Conservation (phyloP, 2,797 vertebrate species). For the Myotis myotis region DNA sequence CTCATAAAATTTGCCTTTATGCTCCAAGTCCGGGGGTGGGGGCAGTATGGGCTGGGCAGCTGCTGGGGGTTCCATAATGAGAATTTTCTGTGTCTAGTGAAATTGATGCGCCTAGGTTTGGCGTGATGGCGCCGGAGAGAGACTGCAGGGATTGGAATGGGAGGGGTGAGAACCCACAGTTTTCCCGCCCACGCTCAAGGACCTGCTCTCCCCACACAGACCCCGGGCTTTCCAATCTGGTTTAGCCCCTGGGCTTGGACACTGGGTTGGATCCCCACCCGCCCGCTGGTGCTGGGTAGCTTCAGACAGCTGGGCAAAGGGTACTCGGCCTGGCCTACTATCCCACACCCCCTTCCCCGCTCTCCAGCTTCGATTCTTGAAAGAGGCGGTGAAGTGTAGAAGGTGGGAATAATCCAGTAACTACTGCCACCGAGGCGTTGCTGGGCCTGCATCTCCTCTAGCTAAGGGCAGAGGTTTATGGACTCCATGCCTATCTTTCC, state of each 20-base stretch:
- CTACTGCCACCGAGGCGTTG: neutral
- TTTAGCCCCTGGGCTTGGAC: neutral
- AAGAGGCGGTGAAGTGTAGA: neutral
- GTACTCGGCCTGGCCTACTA: neutral
- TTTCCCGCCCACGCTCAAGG: rapidly evolving
- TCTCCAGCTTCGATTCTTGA: neutral
- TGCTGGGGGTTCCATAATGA: neutral
- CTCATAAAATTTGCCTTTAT: conserved; percentile 77
- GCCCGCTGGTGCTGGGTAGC: neutral
- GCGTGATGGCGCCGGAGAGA: neutral
- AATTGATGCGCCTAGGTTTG: neutral
- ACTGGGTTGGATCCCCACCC: neutral
- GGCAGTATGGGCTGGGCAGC: neutral
- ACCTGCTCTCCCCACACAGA: neutral
- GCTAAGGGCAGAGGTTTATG: neutral
- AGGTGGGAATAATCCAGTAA: neutral
- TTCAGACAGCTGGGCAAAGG: neutral
- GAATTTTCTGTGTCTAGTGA: neutral
- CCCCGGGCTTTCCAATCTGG: neutral
- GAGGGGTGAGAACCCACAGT: neutral
- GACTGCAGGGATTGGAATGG: neutral
- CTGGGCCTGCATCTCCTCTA: neutral
- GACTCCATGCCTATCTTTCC: neutral
- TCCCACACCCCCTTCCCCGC: neutral
- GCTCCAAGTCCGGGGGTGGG: neutral